These are phyloP conservation scores for Tiphia femorata DNA, from an alignment of 2,888 invertebrate genomes.

Conservation along the genomic window DNA sequence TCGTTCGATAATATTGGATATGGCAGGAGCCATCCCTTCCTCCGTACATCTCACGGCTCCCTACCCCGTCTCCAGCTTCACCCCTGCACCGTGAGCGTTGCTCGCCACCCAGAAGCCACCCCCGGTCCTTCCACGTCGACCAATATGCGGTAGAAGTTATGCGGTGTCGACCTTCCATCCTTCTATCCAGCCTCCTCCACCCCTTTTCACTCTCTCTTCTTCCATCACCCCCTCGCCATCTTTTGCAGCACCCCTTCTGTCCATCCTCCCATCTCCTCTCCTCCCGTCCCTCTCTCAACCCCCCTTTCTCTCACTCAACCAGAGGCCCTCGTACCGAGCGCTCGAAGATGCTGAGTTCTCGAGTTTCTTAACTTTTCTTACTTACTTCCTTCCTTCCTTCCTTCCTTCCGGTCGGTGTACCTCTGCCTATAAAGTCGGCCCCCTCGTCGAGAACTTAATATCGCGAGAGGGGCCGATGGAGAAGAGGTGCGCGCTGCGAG, in stretches of 20 bases:
- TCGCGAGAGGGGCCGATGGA: too few relatives aligned
- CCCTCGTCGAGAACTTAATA: conserved; percentile 48
- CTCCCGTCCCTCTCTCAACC: conserved; percentile 1
- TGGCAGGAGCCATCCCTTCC: conserved; percentile 21
- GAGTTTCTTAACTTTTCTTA: conserved; percentile 52
- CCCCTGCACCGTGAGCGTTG: background rate
- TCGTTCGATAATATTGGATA: conserved; percentile 56
- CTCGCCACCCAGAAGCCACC: conserved; percentile 11
- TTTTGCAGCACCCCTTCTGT: background rate
- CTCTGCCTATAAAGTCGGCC: conserved; percentile 38
- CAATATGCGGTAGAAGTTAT: conserved; percentile 55
- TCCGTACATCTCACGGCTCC: conserved; percentile 6
- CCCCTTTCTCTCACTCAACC: too few relatives aligned
- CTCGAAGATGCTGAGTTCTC: conserved; percentile 50
- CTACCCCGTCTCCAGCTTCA: conserved; percentile 15
- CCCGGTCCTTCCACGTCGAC: conserved; percentile 28
- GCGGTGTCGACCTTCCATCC: conserved; percentile 39
- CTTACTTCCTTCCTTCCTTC: conserved; percentile 35
- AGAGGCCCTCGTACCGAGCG: conserved; percentile 8
- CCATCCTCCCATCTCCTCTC: too few relatives aligned
- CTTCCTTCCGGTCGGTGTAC: conserved; percentile 27
- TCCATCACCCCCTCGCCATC: conserved; percentile 8
- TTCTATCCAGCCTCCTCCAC: conserved; percentile 10
- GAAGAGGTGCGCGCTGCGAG: too few relatives aligned
- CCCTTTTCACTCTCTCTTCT: conserved; percentile 1